These are phyloP conservation scores for Bellardia pandia DNA, from an alignment of 2,888 invertebrate genomes.

Conservation along the genomic window DNA sequence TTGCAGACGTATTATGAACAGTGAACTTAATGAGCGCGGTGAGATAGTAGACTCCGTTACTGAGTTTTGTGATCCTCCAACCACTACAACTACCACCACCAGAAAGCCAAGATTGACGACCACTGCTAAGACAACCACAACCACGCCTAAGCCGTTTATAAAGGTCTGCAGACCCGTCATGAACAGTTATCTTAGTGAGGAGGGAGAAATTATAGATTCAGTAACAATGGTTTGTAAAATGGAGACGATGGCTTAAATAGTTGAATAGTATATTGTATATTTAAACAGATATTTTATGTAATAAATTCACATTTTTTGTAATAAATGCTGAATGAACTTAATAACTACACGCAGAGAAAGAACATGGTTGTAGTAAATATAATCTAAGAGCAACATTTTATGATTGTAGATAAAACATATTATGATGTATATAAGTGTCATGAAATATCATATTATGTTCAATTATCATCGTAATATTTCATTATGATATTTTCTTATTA, in stretches of 20 bases:
- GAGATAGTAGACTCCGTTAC: constrained; percentile 57
- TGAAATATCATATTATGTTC: no score
- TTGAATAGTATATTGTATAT: neutral
- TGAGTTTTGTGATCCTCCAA: constrained; percentile 40
- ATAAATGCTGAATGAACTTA: neutral
- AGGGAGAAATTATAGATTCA: constrained; percentile 58
- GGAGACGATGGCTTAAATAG: neutral
- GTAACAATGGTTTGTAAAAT: constrained; percentile 42
- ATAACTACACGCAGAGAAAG: no score
- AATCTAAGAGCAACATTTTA: no score
- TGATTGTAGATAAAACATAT: no score
- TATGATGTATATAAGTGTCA: no score
- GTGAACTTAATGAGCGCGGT: constrained; percentile 53
- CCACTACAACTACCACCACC: constrained; percentile 44
- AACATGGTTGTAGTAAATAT: no score
- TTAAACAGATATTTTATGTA: no score
- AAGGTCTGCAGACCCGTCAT: constrained; percentile 50
- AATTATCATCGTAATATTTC: no score
- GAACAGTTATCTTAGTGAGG: constrained; percentile 52
- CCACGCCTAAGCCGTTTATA: constrained; percentile 32
- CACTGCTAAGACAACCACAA: neutral
- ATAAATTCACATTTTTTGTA: neutral
- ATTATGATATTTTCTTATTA: no score
- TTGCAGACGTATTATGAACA: constrained; percentile 54
- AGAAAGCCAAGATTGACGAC: constrained; percentile 7